These are phyloP conservation scores for Nomada hirtipes DNA, from an alignment of 2,888 invertebrate genomes.

Conservation along the genomic window DNA sequence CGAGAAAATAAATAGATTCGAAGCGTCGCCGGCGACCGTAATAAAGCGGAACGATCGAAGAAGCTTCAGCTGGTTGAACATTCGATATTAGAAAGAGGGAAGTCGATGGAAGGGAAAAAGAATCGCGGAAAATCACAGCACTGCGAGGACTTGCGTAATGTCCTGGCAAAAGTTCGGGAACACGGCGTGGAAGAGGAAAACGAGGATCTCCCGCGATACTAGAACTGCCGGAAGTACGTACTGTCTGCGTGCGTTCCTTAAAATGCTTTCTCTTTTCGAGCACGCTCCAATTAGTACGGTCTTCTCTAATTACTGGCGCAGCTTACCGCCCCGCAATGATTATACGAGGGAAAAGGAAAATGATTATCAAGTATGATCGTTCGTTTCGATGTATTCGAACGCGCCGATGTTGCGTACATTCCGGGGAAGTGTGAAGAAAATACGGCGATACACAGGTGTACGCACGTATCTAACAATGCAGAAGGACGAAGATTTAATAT, in stretches of 20 bases:
- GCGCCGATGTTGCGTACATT: slow-evolving; percentile 11
- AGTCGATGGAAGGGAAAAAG: slow-evolving; percentile 1
- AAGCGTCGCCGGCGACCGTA: not conserved
- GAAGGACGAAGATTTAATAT: not conserved
- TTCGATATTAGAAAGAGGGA: not conserved
- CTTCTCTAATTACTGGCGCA: slow-evolving; percentile 66
- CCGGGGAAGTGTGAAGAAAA: not conserved
- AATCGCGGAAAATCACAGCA: slow-evolving; percentile 19
- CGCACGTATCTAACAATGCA: too few species aligned
- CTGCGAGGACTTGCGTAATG: slow-evolving; percentile 22
- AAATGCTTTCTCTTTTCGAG: slow-evolving; percentile 70
- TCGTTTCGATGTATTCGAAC: slow-evolving; percentile 12
- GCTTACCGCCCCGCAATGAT: slow-evolving; percentile 46
- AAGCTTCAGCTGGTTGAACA: not conserved
- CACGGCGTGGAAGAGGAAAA: not conserved
- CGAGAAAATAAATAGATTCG: too few species aligned
- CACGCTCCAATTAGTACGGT: slow-evolving; percentile 68
- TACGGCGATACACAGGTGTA: too few species aligned
- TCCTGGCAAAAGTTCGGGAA: slow-evolving; percentile 13
- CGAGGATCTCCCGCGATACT: slow-evolving; percentile 18
- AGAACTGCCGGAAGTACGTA: slow-evolving; percentile 63
- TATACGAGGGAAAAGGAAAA: slow-evolving; percentile 42
- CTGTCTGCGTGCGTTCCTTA: slow-evolving; percentile 51
- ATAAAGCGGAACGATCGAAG: not conserved
- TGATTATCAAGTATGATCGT: slow-evolving; percentile 40